Conservation (phyloP, 2,797 vertebrate species). For the Onychomys torridus region DNA sequence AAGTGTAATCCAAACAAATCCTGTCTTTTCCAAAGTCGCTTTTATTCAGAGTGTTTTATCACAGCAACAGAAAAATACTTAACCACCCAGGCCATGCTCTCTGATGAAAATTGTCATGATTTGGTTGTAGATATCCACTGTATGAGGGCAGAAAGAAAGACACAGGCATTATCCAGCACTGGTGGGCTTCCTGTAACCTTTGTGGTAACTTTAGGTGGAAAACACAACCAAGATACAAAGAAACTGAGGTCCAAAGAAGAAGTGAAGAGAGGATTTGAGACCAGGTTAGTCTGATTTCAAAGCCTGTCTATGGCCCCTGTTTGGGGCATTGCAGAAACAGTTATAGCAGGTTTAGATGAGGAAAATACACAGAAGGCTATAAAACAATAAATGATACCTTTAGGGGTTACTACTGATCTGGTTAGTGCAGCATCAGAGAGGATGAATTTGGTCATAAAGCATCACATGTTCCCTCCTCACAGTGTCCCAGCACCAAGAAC, state of each 20-base stretch:
- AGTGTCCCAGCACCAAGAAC: background rate
- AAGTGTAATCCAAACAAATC: background rate
- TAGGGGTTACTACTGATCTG: background rate
- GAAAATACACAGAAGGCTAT: background rate
- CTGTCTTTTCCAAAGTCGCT: background rate
- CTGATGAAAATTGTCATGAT: background rate
- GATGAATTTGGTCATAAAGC: background rate
- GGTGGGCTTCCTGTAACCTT: background rate
- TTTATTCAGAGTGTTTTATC: background rate
- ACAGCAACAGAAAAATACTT: background rate
- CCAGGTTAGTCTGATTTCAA: background rate
- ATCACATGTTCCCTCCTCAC: fast-evolving
- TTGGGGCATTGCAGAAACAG: background rate
- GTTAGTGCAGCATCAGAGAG: background rate
- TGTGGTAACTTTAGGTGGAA: background rate
- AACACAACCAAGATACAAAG: background rate
- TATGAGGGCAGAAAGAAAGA: background rate
- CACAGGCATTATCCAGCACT: fast-evolving
- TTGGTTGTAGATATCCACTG: background rate
- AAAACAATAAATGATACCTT: background rate
- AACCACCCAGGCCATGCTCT: background rate
- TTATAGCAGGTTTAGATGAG: background rate
- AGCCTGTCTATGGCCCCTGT: background rate
- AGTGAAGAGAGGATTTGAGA: background rate
- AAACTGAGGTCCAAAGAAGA: background rate